phyloP scores from a whole-genome alignment of 1,140 invertebrate species.

The Panagrolaimus sp. region DNA sequence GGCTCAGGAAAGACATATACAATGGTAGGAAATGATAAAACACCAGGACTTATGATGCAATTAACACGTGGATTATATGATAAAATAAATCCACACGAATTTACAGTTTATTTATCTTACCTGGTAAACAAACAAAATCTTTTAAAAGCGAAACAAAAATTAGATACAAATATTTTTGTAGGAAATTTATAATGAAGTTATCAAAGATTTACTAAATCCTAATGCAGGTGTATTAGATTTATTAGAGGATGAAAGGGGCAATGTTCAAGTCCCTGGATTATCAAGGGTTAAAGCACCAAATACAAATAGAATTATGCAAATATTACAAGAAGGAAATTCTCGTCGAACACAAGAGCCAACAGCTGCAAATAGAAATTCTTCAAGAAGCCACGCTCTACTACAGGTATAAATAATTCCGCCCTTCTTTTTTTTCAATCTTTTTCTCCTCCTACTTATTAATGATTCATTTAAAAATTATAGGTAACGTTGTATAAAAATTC shows the following conservation, averaged over 20 bases:
- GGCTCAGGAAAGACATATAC: constrained; percentile 89
- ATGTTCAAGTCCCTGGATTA: constrained; percentile 78
- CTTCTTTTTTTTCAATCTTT: neutral
- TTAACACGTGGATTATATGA: constrained; percentile 77
- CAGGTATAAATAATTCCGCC: constrained; percentile 64
- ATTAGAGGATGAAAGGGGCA: constrained; percentile 78
- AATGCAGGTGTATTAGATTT: constrained; percentile 75
- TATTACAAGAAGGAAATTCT: constrained; percentile 79
- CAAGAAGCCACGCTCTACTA: constrained; percentile 81
- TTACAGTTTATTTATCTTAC: constrained; percentile 84
- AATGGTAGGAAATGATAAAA: constrained; percentile 78
- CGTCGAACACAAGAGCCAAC: constrained; percentile 84
- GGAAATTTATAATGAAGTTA: constrained; percentile 91
- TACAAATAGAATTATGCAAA: constrained; percentile 73
- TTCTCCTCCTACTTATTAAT: constrained; percentile 16
- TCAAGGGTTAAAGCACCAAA: constrained; percentile 73
- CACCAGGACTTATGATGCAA: constrained; percentile 80
- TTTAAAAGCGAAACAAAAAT: constrained; percentile 1
- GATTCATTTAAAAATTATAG: constrained; percentile 56
- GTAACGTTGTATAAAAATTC: constrained; percentile 49
- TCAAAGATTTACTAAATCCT: constrained; percentile 82
- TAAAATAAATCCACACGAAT: constrained; percentile 67
- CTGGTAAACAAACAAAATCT: constrained; percentile 65
- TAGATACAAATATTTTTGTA: constrained; percentile 28
- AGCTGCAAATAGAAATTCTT: constrained; percentile 87